Conservation (phyloP, 2,797 vertebrate species). For the Eulemur rubriventer region DNA sequence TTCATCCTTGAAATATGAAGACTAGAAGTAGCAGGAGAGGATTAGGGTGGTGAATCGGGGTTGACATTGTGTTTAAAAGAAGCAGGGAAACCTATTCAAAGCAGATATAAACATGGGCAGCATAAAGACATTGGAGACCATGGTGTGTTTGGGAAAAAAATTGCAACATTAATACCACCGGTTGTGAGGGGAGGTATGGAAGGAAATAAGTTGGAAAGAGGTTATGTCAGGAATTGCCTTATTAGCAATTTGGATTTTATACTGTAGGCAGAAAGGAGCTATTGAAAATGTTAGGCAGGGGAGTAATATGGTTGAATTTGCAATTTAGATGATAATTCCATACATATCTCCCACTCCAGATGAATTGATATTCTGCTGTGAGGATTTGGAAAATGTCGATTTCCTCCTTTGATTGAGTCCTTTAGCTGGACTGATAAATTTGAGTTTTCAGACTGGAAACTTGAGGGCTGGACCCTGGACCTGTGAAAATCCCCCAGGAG, state of each 20-base stretch:
- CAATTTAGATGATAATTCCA: constrained; percentile 56
- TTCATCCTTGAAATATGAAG: neutral
- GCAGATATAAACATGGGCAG: neutral
- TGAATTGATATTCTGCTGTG: constrained; percentile 5
- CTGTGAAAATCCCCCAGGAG: neutral
- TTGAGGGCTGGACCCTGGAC: neutral
- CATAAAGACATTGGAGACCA: neutral
- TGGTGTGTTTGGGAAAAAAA: neutral
- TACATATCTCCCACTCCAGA: neutral
- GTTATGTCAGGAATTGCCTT: constrained; percentile 28
- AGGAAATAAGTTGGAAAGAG: constrained; percentile 2
- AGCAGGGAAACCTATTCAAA: neutral
- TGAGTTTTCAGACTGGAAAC: neutral
- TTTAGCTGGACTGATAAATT: neutral
- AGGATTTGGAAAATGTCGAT: neutral
- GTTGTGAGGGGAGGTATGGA: neutral
- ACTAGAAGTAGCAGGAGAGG: neutral
- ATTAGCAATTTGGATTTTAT: constrained; percentile 59
- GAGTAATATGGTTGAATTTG: constrained; percentile 41
- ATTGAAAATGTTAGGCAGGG: constrained; percentile 47
- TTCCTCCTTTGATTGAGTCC: neutral
- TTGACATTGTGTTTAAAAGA: neutral
- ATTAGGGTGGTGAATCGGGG: neutral
- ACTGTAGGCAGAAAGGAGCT: constrained; percentile 35
- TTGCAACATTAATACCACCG: neutral